Conservation (phyloP, 2,888 invertebrate species). For the Vandiemenella viatica region DNA sequence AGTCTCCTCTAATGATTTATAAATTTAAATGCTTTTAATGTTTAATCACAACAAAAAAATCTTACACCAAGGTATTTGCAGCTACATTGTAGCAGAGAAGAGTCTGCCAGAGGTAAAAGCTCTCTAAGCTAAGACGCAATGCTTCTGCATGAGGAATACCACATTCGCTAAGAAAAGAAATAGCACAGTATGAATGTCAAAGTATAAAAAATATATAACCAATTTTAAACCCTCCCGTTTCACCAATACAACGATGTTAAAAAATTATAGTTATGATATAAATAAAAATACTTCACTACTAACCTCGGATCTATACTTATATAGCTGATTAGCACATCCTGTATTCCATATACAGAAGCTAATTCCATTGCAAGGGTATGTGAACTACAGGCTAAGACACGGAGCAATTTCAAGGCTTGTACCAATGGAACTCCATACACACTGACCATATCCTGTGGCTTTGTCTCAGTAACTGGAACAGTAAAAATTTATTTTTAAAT, state of each 20-base stretch:
- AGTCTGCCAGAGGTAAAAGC: conserved; percentile 40
- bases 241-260: neutral
- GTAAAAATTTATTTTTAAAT: neutral
- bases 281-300: neutral
- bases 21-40: no score
- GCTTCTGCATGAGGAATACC: conserved; percentile 24
- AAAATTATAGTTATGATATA: neutral
- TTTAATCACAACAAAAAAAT: no score
- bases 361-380: conserved; percentile 36
- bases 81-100: conserved; percentile 38
- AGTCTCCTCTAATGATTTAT: no score
- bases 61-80: conserved; percentile 28
- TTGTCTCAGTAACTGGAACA: conserved; percentile 5
- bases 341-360: conserved; percentile 30
- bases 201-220: no score
- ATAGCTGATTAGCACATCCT: conserved; percentile 23
- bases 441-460: conserved; percentile 15
- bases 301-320: conserved; percentile 22
- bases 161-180: conserved; percentile 37
- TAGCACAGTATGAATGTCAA: no score
- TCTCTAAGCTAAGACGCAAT: conserved; percentile 24
- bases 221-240: no score
- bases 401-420: conserved; percentile 54
- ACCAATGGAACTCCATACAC: conserved; percentile 52
- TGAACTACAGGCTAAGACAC: conserved; percentile 50